A percentile compares a stretch with the other conserved stretches of the same genome.
phyloP scores from a whole-genome alignment of 2,797 vertebrate genomes.

The Leuciscus waleckii region DNA sequence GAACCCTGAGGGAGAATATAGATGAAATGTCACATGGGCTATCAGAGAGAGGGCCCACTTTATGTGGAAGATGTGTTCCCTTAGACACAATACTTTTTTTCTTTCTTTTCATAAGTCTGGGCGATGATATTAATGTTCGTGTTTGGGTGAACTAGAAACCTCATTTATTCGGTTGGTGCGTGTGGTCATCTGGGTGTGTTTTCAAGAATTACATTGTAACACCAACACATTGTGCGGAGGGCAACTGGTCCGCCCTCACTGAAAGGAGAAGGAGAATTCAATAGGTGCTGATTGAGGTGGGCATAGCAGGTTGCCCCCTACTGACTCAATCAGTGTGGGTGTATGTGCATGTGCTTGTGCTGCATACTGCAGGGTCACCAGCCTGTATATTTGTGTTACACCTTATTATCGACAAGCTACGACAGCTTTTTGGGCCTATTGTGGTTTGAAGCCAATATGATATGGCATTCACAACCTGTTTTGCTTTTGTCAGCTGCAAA shows the following conservation, averaged over 20 bases:
- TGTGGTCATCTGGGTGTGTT: constrained; percentile 34
- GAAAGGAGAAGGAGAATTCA: constrained; percentile 6
- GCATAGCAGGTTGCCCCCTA: constrained; percentile 35
- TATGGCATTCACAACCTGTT: neutral
- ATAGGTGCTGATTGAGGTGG: constrained; percentile 43
- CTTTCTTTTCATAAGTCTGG: constrained; percentile 29
- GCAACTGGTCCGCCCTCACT: constrained; percentile 13
- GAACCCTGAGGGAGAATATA: constrained; percentile 68
- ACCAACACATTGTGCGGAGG: neutral
- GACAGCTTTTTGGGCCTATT: neutral
- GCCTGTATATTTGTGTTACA: constrained; percentile 6
- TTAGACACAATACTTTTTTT: constrained; percentile 24
- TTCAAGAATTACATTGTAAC: constrained; percentile 17
- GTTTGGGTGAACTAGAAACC: constrained; percentile 11
- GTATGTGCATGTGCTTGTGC: neutral
- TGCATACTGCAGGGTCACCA: neutral
- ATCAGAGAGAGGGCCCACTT: constrained; percentile 62
- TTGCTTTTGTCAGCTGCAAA: neutral
- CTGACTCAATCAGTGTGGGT: constrained; percentile 43
- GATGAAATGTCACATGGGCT: constrained; percentile 79
- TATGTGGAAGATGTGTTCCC: constrained; percentile 13
- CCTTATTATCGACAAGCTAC: constrained; percentile 29
- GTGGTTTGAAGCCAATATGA: neutral
- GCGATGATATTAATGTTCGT: constrained; percentile 20
- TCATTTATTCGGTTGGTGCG: neutral